Evolutionary conservation across 2,888 invertebrate genomes (phyloP), one percentile per base, ranked within the genome.

Genomic region (Calameuta idolon): DNA sequence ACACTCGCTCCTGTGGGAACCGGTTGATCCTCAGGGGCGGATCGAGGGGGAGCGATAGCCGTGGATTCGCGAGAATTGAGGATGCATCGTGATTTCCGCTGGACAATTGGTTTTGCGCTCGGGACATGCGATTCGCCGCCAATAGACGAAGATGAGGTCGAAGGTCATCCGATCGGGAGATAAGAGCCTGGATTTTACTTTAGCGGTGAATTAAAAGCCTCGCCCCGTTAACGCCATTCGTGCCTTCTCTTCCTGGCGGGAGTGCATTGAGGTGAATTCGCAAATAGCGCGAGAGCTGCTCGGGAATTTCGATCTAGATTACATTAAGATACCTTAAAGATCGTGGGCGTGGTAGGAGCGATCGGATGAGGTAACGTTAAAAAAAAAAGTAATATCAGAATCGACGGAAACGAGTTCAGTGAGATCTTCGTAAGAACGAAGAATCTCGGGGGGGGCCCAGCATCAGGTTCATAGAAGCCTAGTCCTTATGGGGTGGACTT

Each of bases 171-270:
- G 89, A 89, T 89, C 85, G 81, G 75, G 79, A 82, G 89, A 89
- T 89, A 89, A 87, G 85, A 80, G 82, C 82, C 84, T 89, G 87
- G 87, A 88, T 89, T 87, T 87, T 83, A 87, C 86, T 84, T 86
- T 75, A 83, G 89, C 89, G 89, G 89, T 86, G 77, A 86, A 86
- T 87, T 88, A 82, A 87, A 87, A 87, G 88, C 81, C 79, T 55
- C 2, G 5, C 55, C 23, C 55, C 23, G 5, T 23, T 4, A 9
- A 23, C 9, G 9, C 23, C 23, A 55, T 2, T 23, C 55, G 55
- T 55, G 23, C 55, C 23, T 55, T 40, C 23, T 55, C 15, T 23
- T 40, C 2, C 55, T 55, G 55, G 2, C 23, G 9, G 55, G 2
- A 55, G 23, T 15, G 55, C 55, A 55, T 55, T 2, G 23, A 55